Percentiles rank a stretch among this genome's conserved stretches.
These are phyloP conservation scores for Zoroaster sp. DNA, from an alignment of 53 echinoderm and acorn worm species.

Conservation along the genomic window DNA sequence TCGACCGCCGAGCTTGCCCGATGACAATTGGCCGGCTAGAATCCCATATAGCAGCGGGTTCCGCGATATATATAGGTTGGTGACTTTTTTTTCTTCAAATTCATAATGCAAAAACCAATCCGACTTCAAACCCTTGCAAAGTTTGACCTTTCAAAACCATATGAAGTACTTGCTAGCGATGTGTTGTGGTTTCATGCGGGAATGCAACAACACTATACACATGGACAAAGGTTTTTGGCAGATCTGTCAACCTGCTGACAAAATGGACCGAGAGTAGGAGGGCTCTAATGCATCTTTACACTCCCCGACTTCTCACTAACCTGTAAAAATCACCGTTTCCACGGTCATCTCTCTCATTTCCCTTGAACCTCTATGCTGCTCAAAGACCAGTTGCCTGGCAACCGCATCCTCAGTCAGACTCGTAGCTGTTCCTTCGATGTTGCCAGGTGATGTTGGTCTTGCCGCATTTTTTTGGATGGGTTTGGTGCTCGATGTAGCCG, in stretches of 20 bases:
- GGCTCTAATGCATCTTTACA: neutral
- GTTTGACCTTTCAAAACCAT: no score
- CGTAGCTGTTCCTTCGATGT: neutral
- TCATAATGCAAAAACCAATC: no score
- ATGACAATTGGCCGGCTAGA: no score
- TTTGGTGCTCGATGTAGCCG: neutral
- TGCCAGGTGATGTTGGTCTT: neutral
- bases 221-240: neutral
- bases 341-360: slow-evolving; percentile 65
- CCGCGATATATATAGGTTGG: no score
- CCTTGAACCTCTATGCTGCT: slow-evolving; percentile 54
- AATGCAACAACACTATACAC: neutral
- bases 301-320: no score
- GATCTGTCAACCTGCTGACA: no score
- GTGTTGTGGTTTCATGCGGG: neutral
- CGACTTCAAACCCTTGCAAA: no score
- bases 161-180: no score
- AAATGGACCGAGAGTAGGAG: neutral
- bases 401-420: neutral
- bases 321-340: slow-evolving; percentile 53
- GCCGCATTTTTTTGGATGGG: neutral
- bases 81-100: no score
- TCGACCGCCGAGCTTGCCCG: no score
- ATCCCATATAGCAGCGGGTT: no score
- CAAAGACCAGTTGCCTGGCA: neutral